A percentile compares a stretch with the other conserved stretches of the same genome.
phyloP scores from a whole-genome alignment of 2,797 vertebrate genomes.

The Dryobates pubescens region DNA sequence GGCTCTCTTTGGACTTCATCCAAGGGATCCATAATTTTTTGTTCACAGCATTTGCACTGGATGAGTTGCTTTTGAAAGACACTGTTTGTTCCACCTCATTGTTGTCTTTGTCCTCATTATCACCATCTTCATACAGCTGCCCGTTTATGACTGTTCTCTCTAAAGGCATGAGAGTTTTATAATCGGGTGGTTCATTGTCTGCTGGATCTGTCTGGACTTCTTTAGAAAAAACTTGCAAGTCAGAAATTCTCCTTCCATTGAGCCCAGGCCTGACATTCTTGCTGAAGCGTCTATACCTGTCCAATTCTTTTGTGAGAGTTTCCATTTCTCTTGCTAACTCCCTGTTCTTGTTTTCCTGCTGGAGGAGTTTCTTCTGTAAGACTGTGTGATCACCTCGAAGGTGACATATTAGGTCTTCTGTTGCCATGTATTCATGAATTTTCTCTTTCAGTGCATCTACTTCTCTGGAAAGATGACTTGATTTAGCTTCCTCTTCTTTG shows the following conservation, averaged over 20 bases:
- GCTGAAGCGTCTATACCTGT: conserved; percentile 90
- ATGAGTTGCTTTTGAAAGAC: conserved; percentile 81
- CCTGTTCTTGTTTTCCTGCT: conserved; percentile 93
- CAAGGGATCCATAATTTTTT: conserved; percentile 86
- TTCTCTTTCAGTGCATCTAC: conserved; percentile 94
- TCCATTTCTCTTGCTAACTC: conserved; percentile 94
- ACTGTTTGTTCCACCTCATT: conserved; percentile 83
- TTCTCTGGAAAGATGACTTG: conserved; percentile 90
- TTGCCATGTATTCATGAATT: conserved; percentile 93
- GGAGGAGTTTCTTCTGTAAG: conserved; percentile 91
- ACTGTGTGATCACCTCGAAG: conserved; percentile 90
- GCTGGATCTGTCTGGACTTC: conserved; percentile 92
- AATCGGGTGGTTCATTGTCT: conserved; percentile 84
- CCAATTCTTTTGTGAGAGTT: conserved; percentile 89
- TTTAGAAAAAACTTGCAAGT: conserved; percentile 91
- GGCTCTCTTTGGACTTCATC: conserved; percentile 85
- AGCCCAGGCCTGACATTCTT: conserved; percentile 88
- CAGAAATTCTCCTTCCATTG: conserved; percentile 91
- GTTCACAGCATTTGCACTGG: conserved; percentile 83
- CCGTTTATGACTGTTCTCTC: conserved; percentile 88
- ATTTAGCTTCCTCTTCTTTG: conserved; percentile 94
- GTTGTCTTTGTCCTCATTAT: conserved; percentile 81
- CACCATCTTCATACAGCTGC: conserved; percentile 86
- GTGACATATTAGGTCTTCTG: conserved; percentile 90
- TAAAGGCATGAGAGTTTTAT: conserved; percentile 83